A percentile compares a stretch with the other conserved stretches of the same genome.
Conservation (phyloP, 35 echinoderm and acorn worm species). For the Diadema setosum region DNA sequence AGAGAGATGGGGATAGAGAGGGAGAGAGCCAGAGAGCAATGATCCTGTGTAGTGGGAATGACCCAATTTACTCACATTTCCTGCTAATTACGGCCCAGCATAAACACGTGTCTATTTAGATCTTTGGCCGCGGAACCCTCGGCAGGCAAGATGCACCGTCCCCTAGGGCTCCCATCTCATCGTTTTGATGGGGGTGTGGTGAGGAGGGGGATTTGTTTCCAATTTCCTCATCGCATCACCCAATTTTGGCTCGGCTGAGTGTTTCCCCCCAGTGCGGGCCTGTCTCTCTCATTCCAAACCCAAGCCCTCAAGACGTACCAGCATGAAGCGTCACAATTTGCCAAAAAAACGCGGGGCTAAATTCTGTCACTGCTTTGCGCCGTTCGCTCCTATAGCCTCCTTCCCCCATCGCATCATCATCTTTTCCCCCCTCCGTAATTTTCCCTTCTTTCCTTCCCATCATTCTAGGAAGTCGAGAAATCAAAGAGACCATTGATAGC, state of each 20-base stretch:
- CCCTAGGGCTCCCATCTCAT: background rate
- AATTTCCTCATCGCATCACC: background rate
- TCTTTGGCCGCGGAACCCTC: background rate
- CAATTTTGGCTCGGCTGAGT: background rate
- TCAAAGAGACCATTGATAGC: background rate
- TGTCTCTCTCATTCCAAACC: no score
- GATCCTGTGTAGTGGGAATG: background rate
- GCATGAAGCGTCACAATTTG: no score
- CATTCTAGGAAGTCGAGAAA: no score
- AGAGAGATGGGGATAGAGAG: no score
- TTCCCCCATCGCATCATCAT: no score
- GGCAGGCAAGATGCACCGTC: background rate
- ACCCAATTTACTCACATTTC: conserved; percentile 10
- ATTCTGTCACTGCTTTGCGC: background rate
- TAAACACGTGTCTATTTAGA: conserved; percentile 3
- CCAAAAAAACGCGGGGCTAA: no score
- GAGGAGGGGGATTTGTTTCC: background rate
- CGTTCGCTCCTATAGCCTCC: no score
- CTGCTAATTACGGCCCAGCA: background rate
- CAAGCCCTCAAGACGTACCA: no score
- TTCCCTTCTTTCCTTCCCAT: no score
- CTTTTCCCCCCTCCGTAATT: no score
- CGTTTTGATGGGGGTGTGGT: background rate
- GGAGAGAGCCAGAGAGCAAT: background rate
- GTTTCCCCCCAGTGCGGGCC: background rate